Evolutionary conservation across 1,140 invertebrate species (phyloP), one percentile per base, ranked within the genome.

Genomic region (Lethrus apterus): DNA sequence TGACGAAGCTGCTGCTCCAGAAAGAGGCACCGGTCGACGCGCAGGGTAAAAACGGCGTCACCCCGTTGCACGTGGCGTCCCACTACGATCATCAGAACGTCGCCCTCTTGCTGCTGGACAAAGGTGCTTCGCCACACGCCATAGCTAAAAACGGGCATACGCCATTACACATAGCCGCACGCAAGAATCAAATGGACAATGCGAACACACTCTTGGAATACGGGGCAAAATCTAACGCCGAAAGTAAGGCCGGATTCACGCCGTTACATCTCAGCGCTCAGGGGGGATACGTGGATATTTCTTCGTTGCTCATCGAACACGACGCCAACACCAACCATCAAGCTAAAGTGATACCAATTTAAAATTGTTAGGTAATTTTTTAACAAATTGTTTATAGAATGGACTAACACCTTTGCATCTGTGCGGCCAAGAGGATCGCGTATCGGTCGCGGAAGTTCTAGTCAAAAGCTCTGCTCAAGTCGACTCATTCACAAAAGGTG

Each of bases 41-140:
- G 15, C 90, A 96, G 63, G 97, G 95, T 62, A 99, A 97, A 81
- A 99, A 99, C 64, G 93, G 94, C 14, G 91, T 99, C 35, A 99
- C 97, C 1, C 94, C 97, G 2, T 71, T 99, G 15, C 95, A 99
- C 67, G 87, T 99, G 34, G 96, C 97, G 3, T 90, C 93, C 19
- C 97, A 99, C 68, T 99, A 99, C 64, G 96, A 99, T 65, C 92
- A 98, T 67, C 90, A 94, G 58, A 90, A 90, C 60, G 93, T 98
- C 10, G 94, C 93, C 7, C 77, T 94, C 23, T 76, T 98, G 30
- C 73, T 99, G 5, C 70, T 99, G 45, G 93, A 98, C 63, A 93
- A 95, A 69, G 92, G 91, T 30, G 95, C 95, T 29, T 84, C 88
- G 30, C 85, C 89, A 17, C 86, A 97, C 72, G 86, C 92, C 20